These are phyloP conservation scores for Imbricaverruca yamaguchii DNA, from an alignment of 2,888 invertebrate species.

Conservation along the genomic window DNA sequence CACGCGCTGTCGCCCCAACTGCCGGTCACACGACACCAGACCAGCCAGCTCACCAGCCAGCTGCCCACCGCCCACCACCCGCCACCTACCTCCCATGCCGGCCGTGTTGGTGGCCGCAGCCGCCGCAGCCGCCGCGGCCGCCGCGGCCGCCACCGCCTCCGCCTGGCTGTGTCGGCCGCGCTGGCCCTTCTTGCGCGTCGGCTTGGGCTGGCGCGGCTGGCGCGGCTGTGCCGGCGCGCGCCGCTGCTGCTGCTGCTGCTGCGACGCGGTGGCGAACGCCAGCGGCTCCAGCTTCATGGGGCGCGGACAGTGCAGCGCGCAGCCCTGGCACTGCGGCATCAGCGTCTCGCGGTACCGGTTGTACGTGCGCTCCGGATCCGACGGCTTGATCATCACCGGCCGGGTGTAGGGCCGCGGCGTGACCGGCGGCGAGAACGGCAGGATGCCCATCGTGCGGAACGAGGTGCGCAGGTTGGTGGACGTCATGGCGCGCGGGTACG, in stretches of 20 bases:
- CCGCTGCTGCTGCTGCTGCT: not conserved
- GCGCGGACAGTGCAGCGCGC: constrained; percentile 16
- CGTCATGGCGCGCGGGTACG: constrained; percentile 20
- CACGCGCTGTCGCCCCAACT: too few relatives aligned
- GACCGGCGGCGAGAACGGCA: constrained; percentile 8
- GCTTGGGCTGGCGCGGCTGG: constrained; percentile 14
- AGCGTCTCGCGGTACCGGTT: constrained; percentile 6
- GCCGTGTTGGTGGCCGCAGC: constrained; percentile 18
- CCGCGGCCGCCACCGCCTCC: not conserved
- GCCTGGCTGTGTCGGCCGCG: constrained; percentile 10
- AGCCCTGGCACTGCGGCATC: constrained; percentile 20
- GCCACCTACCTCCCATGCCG: constrained; percentile 2
- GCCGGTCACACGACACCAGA: too few relatives aligned
- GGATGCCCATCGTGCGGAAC: constrained; percentile 20
- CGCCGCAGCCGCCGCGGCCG: not conserved
- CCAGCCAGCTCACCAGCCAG: too few relatives aligned
- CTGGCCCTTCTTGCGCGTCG: not conserved
- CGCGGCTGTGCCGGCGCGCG: not conserved
- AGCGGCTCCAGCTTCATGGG: constrained; percentile 12
- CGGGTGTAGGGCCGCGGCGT: constrained; percentile 16
- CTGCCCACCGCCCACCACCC: too few relatives aligned
- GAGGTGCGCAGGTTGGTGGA: constrained; percentile 15
- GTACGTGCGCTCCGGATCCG: constrained; percentile 6
- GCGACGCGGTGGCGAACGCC: not conserved
- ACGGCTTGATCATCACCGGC: constrained; percentile 1